A percentile compares a stretch with the other conserved stretches of the same genome.
Evolutionary conservation across 2,113 vertebrate genomes (phyloP).

Genomic region (Rhinolophus ferrumequinum): DNA sequence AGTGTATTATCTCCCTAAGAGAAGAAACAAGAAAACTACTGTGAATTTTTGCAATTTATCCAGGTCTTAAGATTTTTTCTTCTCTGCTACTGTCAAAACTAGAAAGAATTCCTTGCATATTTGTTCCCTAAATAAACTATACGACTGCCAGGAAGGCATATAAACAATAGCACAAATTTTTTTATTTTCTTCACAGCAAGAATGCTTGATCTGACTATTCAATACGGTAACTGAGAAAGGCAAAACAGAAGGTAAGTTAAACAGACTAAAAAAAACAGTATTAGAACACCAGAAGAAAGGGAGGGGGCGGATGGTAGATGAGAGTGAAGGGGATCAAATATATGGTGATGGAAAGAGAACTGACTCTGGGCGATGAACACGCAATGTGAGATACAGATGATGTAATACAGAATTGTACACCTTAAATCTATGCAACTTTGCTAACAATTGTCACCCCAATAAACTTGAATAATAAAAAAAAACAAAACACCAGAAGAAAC

Average conservation of each 20-base stretch:
- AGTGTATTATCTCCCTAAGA: neutral
- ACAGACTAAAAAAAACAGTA: neutral
- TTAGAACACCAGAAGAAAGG: neutral
- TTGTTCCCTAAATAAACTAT: neutral
- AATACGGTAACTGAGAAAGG: constrained; percentile 28
- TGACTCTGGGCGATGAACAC: too few relatives aligned
- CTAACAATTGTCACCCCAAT: too few relatives aligned
- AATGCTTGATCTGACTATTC: neutral
- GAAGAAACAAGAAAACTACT: constrained; percentile 25
- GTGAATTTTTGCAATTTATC: neutral
- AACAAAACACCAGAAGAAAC: neutral
- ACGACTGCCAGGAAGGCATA: neutral
- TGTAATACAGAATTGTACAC: too few relatives aligned
- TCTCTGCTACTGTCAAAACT: constrained; percentile 25
- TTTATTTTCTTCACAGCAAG: neutral
- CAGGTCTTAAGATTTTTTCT: neutral
- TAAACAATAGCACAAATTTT: neutral
- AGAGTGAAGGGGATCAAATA: too few relatives aligned
- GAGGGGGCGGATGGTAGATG: neutral
- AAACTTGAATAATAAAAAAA: too few relatives aligned
- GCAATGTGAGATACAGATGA: too few relatives aligned
- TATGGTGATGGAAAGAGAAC: too few relatives aligned
- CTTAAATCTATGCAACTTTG: too few relatives aligned
- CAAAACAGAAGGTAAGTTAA: neutral
- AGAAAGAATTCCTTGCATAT: neutral